Evolutionary conservation across 2,888 invertebrate species (phyloP).

Genomic region (Tricholauxania praeusta): DNA sequence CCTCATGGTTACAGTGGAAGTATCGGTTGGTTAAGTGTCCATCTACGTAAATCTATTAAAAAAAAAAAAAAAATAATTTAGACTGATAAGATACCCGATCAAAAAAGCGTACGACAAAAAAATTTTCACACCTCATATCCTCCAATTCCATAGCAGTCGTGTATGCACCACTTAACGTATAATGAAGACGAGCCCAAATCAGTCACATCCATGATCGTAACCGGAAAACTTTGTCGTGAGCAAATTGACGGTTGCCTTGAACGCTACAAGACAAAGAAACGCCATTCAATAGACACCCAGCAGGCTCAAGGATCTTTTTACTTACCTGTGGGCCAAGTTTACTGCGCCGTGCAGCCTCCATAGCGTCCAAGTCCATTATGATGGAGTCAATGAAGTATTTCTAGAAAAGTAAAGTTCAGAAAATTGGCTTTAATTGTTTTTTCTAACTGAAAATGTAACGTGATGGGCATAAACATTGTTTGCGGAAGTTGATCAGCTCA

Average conservation of each 20-base stretch:
- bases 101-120: too few species aligned
- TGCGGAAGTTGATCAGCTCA: too few species aligned
- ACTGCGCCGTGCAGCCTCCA: constrained; percentile 56
- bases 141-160: constrained; percentile 57
- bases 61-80: not conserved
- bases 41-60: constrained; percentile 61
- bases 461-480: not conserved
- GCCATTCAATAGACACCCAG: not conserved
- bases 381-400: constrained; percentile 62
- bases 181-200: constrained; percentile 59
- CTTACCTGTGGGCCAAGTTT: constrained; percentile 50
- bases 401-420: constrained; percentile 43
- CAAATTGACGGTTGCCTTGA: constrained; percentile 8
- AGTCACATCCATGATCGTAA: constrained; percentile 56
- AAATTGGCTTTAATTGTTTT: not conserved
- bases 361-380: constrained; percentile 58
- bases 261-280: not conserved
- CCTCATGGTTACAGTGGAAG: constrained; percentile 57
- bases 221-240: constrained; percentile 56
- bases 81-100: too few species aligned
- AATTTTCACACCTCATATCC: constrained; percentile 61
- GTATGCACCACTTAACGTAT: constrained; percentile 60
- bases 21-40: constrained; percentile 62
- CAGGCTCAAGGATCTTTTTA: not conserved
- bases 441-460: not conserved